Base-by-base conservation (phyloP, 2,113 vertebrate species). In the Anolis carolinensis region DNA sequence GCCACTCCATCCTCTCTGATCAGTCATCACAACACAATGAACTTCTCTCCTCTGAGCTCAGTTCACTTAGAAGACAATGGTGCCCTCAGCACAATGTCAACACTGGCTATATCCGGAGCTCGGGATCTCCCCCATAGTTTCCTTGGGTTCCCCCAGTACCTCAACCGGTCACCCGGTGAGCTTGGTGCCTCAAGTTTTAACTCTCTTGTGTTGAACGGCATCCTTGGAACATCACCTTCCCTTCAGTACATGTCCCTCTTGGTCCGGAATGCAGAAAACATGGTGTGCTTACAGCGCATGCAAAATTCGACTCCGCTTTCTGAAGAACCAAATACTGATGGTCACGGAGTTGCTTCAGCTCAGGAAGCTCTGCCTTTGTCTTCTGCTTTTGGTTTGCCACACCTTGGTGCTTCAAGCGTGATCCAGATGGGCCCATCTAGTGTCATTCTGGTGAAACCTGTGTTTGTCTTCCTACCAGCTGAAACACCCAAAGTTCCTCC, bases 251-350 rank as follows among this genome's bases (percentile, higher is more conserved):
- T 93, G 85, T 89, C 90, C 65, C 92, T 90, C 0, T n/a, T 91
- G 73, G 39, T 94, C 18, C 78, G 8, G 74, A 84, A 76, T 7
- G 0, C 65, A 0, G 23, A 88, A 1, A 91, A 89, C 67, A 84
- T 0, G 16, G 8, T 94, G 3, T 95, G 94, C 82, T 77, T 95
- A 70, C 94, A 91, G 44, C 91, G 90, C 74, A 0, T 36, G 88
- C 89, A 50, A 25, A 87, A 52, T 0, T 74, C 84, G n/a, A 7
- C 76, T 5, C 76, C 87, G 0, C 81, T 85, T 78, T 0, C 20
- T 0, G 2, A 11, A 14, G 74, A 92, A 81, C 87, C 89, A 0
- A 68, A 20, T 0, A 1, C 25, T 30, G 77, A 82, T 0, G 0
- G 79, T 13, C 90, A 73, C 44, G 59, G 34, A 0, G 70, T 92